These are phyloP conservation scores for Erpetoichthys calabaricus DNA, from an alignment of 2,797 vertebrate genomes.

Conservation along the genomic window DNA sequence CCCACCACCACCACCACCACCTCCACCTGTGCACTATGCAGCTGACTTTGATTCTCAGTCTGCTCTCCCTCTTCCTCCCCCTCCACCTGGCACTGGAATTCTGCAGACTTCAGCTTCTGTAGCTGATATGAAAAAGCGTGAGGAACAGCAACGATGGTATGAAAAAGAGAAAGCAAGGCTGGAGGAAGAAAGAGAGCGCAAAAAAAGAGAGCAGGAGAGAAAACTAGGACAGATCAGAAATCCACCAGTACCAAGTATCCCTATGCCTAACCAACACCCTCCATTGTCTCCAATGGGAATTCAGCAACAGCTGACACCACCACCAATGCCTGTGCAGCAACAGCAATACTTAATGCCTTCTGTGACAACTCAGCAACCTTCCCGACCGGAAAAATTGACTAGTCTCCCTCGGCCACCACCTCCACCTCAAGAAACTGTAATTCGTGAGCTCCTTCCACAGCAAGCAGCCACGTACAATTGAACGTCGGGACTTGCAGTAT, in stretches of 20 bases:
- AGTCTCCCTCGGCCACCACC: conserved; percentile 55
- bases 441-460: conserved; percentile 85
- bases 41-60: conserved; percentile 53
- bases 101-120: conserved; percentile 45
- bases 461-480: conserved; percentile 94
- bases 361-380: conserved; percentile 28
- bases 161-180: conserved; percentile 94
- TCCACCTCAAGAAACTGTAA: conserved; percentile 72
- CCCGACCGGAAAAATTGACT: conserved; percentile 69
- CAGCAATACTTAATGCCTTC: conserved; percentile 2
- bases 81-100: conserved; percentile 34
- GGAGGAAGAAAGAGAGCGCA: conserved; percentile 88
- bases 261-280: conserved; percentile 33
- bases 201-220: conserved; percentile 84
- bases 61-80: conserved; percentile 55
- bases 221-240: conserved; percentile 82
- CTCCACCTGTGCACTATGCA: conserved; percentile 44
- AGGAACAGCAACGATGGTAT: conserved; percentile 97
- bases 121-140: conserved; percentile 78
- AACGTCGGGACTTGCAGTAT: conserved; percentile 79
- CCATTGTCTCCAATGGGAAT: conserved; percentile 32
- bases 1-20: conserved; percentile 53
- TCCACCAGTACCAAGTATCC: conserved; percentile 51
- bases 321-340: conserved; percentile 33
- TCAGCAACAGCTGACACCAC: conserved; percentile 28